Evolutionary conservation across 35 echinoderm and acorn worm genomes (phyloP).

Genomic region (Ophiothrix spiculata): DNA sequence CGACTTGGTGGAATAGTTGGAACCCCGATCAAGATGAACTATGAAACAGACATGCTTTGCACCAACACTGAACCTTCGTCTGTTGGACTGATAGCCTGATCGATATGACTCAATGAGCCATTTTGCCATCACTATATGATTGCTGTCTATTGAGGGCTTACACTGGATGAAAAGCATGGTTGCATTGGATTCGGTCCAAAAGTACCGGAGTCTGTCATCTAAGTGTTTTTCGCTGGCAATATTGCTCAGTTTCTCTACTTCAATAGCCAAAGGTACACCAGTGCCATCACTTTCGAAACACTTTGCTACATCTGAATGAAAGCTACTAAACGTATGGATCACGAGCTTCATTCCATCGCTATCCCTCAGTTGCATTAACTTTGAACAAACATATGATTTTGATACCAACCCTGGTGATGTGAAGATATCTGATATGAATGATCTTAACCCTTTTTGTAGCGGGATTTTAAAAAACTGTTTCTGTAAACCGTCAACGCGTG

Average conservation of each 20-base stretch:
- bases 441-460: not conserved
- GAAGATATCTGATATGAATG: not conserved
- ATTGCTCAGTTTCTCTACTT: constrained; percentile 22
- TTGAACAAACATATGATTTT: too few relatives aligned
- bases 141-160: not conserved
- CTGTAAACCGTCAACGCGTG: not conserved
- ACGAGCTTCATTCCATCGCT: not conserved
- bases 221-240: constrained; percentile 14
- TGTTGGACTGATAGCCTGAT: not conserved
- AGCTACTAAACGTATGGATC: constrained; percentile 19
- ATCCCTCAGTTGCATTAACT: too few relatives aligned
- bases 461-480: not conserved
- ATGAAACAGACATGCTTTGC: not conserved
- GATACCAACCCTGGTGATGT: too few relatives aligned
- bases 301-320: constrained; percentile 6
- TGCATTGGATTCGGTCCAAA: not conserved
- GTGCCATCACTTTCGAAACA: not conserved
- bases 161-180: constrained; percentile 35
- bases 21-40: not conserved
- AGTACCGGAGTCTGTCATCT: not conserved
- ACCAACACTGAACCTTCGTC: not conserved
- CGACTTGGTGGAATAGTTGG: not conserved
- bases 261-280: not conserved
- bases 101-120: constrained; percentile 5
- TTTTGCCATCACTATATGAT: constrained; percentile 30